Conservation (phyloP, 2,797 vertebrate genomes). For the Enteromius argenteus region DNA sequence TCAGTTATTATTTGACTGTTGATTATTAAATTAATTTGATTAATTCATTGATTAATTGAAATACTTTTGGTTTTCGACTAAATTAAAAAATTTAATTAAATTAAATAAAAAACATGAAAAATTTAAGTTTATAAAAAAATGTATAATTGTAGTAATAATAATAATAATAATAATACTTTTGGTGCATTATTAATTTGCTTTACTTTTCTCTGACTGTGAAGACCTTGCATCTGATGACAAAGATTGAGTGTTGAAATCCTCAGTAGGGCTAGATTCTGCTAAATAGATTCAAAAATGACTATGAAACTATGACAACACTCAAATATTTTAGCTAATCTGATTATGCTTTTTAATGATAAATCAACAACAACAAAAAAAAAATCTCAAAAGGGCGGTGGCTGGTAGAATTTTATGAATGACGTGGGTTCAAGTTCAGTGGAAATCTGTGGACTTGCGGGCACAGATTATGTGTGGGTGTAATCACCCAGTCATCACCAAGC, state of each 20-base stretch:
- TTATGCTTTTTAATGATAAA: background rate
- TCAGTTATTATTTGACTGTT: background rate
- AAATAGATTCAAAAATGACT: background rate
- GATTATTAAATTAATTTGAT: background rate
- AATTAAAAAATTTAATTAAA: background rate
- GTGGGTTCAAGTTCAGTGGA: background rate
- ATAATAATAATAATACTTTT: too few relatives aligned
- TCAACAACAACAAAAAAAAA: background rate
- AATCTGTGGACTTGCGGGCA: background rate
- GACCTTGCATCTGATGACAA: background rate
- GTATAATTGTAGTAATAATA: too few relatives aligned
- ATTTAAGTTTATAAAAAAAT: background rate
- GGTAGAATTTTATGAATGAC: conserved; percentile 8
- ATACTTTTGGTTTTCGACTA: background rate
- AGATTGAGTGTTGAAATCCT: conserved; percentile 21
- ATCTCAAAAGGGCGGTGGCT: background rate
- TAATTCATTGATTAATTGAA: background rate
- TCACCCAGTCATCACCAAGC: background rate
- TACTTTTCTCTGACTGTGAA: background rate
- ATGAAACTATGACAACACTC: background rate
- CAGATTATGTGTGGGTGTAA: conserved; percentile 1
- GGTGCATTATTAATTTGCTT: background rate
- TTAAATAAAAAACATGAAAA: too few relatives aligned
- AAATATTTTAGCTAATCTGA: background rate
- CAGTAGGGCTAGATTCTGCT: background rate